Conservation (phyloP, 2,113 vertebrate species). For the Oryctolagus cuniculus region DNA sequence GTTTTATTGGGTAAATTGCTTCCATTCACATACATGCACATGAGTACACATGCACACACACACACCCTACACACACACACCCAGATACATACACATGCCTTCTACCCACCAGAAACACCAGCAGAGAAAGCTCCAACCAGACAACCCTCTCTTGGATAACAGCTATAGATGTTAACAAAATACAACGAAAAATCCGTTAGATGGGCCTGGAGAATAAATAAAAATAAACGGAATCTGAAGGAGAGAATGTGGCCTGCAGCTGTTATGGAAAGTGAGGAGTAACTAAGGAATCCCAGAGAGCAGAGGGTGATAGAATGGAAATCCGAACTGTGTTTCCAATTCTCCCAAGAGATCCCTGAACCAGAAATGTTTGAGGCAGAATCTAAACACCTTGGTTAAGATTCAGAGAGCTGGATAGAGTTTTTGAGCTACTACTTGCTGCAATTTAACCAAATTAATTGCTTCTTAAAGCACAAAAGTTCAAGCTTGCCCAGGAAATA, state of each 20-base stretch:
- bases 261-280: background rate
- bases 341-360: background rate
- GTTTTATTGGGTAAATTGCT: background rate
- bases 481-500: no score
- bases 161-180: background rate
- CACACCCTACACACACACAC: background rate
- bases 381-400: background rate
- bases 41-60: background rate
- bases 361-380: background rate
- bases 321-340: background rate
- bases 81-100: background rate
- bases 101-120: background rate
- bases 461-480: background rate
- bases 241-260: background rate
- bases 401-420: background rate
- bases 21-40: background rate
- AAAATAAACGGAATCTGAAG: background rate
- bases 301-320: accelerated
- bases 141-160: background rate
- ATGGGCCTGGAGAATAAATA: background rate
- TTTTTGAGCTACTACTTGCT: background rate
- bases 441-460: background rate
- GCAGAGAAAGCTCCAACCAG: background rate
- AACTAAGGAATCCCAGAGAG: background rate
- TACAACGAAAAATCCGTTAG: background rate